A percentile compares a stretch with the other conserved stretches of the same genome.
phyloP scores from a whole-genome alignment of 2,888 invertebrate genomes.

The Athripsodes cinereus region DNA sequence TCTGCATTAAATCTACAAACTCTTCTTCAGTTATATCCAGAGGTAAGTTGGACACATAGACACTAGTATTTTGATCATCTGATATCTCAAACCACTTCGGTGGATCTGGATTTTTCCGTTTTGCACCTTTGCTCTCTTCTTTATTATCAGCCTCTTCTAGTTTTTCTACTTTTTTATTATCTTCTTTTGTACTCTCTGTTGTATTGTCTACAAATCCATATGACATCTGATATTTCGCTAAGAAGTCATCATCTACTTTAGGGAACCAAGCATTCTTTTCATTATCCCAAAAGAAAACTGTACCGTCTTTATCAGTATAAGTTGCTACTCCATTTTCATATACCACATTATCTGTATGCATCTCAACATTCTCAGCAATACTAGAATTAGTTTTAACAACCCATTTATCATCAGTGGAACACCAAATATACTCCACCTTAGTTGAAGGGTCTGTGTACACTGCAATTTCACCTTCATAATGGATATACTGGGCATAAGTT shows the following conservation, averaged over 20 bases:
- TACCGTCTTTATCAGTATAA: constrained; percentile 82
- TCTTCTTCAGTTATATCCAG: constrained; percentile 81
- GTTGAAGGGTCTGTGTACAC: constrained; percentile 70
- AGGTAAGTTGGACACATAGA: constrained; percentile 93
- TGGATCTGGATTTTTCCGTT: constrained; percentile 52
- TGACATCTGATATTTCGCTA: constrained; percentile 93
- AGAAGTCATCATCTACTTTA: constrained; percentile 92
- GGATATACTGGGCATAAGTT: constrained; percentile 36
- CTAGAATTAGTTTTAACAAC: constrained; percentile 35
- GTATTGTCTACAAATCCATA: constrained; percentile 78
- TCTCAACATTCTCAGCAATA: constrained; percentile 36
- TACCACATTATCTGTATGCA: constrained; percentile 51
- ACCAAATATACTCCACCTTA: constrained; percentile 63
- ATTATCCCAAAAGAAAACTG: constrained; percentile 86
- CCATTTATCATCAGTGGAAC: constrained; percentile 48
- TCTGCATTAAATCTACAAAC: constrained; percentile 88
- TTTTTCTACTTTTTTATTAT: constrained; percentile 27
- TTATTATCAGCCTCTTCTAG: constrained; percentile 28
- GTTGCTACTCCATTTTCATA: constrained; percentile 68
- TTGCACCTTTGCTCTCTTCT: constrained; percentile 34
- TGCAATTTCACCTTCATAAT: constrained; percentile 64
- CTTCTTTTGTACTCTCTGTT: constrained; percentile 31
- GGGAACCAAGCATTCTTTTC: constrained; percentile 94
- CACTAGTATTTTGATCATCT: constrained; percentile 85
- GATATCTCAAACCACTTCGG: constrained; percentile 90